A percentile compares a stretch with the other conserved stretches of the same genome.
Evolutionary conservation across 2,113 vertebrate species (phyloP).

Genomic region (Pitta sordida): DNA sequence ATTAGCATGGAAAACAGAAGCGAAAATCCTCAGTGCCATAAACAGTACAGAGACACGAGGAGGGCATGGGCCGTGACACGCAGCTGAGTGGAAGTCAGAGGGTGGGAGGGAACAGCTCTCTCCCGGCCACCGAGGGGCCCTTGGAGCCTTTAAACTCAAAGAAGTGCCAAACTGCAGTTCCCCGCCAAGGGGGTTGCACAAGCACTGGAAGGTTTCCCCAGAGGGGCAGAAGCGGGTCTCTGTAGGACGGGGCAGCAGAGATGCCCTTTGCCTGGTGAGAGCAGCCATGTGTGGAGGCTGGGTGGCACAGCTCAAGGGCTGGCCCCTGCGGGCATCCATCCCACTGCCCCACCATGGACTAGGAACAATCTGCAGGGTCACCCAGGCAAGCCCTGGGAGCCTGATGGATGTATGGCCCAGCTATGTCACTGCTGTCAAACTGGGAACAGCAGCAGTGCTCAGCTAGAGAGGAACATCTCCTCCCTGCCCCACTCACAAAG

Average conservation of each 20-base stretch:
- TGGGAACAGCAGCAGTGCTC: not conserved
- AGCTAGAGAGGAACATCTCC: not conserved
- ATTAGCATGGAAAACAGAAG: not conserved
- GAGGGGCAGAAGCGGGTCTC: not conserved
- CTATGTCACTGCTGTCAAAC: not conserved
- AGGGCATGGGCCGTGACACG: rapidly evolving
- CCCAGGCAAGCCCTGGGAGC: not conserved
- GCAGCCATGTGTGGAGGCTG: not conserved
- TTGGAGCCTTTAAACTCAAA: not conserved
- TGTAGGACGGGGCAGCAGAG: not conserved
- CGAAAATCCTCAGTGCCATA: not conserved
- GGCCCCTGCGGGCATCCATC: rapidly evolving
- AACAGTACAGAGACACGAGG: rapidly evolving
- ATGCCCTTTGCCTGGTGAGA: not conserved
- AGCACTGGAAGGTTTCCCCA: not conserved
- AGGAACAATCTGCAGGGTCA: rapidly evolving
- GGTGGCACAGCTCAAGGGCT: not conserved
- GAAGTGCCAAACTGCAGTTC: not conserved
- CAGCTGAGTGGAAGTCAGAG: rapidly evolving
- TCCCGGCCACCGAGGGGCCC: not conserved
- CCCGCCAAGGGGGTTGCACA: rapidly evolving
- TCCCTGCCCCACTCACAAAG: not conserved
- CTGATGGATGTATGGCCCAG: rapidly evolving
- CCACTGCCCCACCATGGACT: rapidly evolving
- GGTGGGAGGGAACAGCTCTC: not conserved